A percentile compares a stretch with the other conserved stretches of the same genome.
Evolutionary conservation across 2,113 vertebrate genomes (phyloP).

Genomic region (Epinephelus moara): DNA sequence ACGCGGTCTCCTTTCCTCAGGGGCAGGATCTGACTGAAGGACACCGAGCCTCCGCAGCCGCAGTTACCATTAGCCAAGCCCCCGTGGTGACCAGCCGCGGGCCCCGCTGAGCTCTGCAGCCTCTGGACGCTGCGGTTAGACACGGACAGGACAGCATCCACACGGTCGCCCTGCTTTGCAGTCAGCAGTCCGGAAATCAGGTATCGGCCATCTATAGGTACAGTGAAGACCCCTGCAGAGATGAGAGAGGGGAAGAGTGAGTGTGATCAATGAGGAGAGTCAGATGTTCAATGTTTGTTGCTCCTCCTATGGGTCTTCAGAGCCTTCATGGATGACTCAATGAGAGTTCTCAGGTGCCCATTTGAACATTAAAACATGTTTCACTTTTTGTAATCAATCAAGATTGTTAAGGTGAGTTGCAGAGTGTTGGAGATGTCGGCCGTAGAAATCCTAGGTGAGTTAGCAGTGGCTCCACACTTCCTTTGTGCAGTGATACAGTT

Average conservation of each 20-base stretch:
- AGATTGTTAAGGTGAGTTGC: no score
- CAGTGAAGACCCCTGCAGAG: constrained; percentile 91
- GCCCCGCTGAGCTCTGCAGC: constrained; percentile 85
- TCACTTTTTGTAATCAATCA: no score
- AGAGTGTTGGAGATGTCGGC: no score
- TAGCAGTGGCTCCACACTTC: no score
- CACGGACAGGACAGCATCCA: constrained; percentile 92
- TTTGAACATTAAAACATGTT: no score
- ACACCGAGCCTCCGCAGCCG: constrained; percentile 88
- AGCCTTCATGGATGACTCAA: no score
- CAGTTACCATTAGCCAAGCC: constrained; percentile 71
- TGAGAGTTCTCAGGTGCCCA: no score
- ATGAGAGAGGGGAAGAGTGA: neutral
- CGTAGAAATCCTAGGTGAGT: no score
- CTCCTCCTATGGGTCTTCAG: neutral
- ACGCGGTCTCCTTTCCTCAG: constrained; percentile 91
- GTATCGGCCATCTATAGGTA: constrained; percentile 91
- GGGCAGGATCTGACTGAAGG: constrained; percentile 92
- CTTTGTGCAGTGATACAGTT: no score
- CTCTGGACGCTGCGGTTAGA: constrained; percentile 91
- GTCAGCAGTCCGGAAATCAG: constrained; percentile 91
- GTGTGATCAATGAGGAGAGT: neutral
- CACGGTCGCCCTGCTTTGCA: constrained; percentile 84
- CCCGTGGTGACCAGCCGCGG: constrained; percentile 78
- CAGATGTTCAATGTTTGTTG: neutral